Evolutionary conservation across 2,888 invertebrate species (phyloP).

Genomic region (Operophtera brumata): DNA sequence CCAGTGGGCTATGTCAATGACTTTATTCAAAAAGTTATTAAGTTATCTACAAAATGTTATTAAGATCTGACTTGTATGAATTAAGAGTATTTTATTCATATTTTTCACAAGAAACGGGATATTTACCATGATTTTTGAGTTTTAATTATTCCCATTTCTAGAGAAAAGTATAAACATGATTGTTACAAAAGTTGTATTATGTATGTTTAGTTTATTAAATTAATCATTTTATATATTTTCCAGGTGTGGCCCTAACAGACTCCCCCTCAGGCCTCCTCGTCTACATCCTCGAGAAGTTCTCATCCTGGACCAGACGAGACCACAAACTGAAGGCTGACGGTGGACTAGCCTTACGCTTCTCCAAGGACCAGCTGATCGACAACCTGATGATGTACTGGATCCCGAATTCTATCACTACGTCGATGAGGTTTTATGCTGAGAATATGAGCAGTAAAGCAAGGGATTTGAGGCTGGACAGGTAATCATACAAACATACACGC

Average conservation of each 20-base stretch:
- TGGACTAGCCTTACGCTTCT: slow-evolving; percentile 82
- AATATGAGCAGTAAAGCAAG: slow-evolving; percentile 54
- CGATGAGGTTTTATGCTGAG: slow-evolving; percentile 88
- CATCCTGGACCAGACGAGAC: slow-evolving; percentile 84
- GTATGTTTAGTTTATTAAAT: not conserved
- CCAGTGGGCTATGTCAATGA: too few relatives aligned
- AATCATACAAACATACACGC: slow-evolving; percentile 1
- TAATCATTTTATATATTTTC: slow-evolving; percentile 6
- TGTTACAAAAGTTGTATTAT: too few relatives aligned
- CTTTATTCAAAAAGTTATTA: too few relatives aligned
- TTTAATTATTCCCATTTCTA: too few relatives aligned
- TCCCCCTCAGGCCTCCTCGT: slow-evolving; percentile 90
- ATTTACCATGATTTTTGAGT: too few relatives aligned
- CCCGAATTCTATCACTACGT: slow-evolving; percentile 86
- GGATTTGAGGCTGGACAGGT: slow-evolving; percentile 59
- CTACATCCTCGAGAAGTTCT: slow-evolving; percentile 92
- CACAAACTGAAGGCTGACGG: slow-evolving; percentile 81
- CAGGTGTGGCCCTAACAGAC: slow-evolving; percentile 79
- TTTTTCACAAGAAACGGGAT: too few relatives aligned
- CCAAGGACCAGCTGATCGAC: slow-evolving; percentile 87
- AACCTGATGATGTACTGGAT: slow-evolving; percentile 93
- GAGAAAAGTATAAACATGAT: too few relatives aligned
- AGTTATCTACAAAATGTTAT: too few relatives aligned
- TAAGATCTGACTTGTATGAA: too few relatives aligned
- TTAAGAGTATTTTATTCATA: too few relatives aligned